A percentile compares a stretch with the other conserved stretches of the same genome.
Evolutionary conservation across 2,888 invertebrate species (phyloP).

Genomic region (Mimachlamys varia): DNA sequence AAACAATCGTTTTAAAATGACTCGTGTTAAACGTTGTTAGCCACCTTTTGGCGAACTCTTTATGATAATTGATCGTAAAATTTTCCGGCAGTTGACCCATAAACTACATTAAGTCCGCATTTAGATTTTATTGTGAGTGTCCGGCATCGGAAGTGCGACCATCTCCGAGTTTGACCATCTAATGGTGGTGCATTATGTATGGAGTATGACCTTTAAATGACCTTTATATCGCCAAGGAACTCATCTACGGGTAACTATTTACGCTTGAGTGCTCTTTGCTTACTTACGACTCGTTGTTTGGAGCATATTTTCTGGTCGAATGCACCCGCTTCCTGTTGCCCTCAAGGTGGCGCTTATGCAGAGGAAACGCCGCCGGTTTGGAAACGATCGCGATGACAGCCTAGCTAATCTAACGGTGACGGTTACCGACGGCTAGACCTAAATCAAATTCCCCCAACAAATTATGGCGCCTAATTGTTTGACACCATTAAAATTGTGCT

Average conservation of each 20-base stretch:
- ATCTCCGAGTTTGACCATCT: background rate
- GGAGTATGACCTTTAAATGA: background rate
- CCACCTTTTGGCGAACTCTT: background rate
- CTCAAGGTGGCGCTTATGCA: background rate
- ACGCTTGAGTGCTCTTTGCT: background rate
- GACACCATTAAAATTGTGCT: background rate
- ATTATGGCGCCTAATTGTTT: background rate
- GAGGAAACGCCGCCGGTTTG: background rate
- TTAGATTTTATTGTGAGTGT: slow-evolving; percentile 5
- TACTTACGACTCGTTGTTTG: slow-evolving; percentile 20
- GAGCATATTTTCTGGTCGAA: slow-evolving; percentile 14
- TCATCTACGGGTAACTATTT: background rate
- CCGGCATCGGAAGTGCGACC: slow-evolving; percentile 3
- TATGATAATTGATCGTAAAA: background rate
- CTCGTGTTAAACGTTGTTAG: no score
- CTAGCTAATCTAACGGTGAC: background rate
- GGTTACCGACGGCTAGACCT: background rate
- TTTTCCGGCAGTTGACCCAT: slow-evolving; percentile 3
- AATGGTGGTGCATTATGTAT: background rate
- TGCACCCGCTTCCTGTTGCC: background rate
- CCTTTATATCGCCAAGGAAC: background rate
- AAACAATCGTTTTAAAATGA: background rate
- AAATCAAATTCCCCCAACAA: background rate
- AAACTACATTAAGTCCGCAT: background rate
- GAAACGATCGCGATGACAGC: background rate